A percentile compares a stretch with the other conserved stretches of the same genome.
Conservation (phyloP, 2,113 vertebrate species). For the Silurus asotus region DNA sequence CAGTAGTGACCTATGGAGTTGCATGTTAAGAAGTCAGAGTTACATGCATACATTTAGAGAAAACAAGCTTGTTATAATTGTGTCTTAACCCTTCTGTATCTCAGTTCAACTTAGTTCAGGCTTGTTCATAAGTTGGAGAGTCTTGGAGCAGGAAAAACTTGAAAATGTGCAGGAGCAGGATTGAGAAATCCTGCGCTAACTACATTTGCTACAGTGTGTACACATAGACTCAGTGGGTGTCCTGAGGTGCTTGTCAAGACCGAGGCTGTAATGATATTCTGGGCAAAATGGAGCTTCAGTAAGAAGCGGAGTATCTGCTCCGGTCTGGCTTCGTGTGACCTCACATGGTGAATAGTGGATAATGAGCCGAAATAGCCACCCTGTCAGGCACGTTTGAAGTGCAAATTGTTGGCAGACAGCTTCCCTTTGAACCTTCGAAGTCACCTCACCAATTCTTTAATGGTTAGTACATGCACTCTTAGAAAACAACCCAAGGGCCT, state of each 20-base stretch:
- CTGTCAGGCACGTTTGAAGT: slow-evolving; percentile 43
- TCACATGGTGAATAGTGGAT: slow-evolving; percentile 46
- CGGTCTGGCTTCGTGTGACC: slow-evolving; percentile 46
- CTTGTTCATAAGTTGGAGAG: neutral
- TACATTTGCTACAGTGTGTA: neutral
- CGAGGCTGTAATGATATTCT: slow-evolving; percentile 11
- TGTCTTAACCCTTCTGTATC: neutral
- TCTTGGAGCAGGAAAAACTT: neutral
- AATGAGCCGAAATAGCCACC: slow-evolving; percentile 47
- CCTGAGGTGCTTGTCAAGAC: slow-evolving; percentile 13
- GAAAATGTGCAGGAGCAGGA: neutral
- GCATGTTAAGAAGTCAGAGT: neutral
- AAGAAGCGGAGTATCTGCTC: slow-evolving; percentile 13
- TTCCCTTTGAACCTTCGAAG: slow-evolving; percentile 53
- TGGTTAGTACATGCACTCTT: slow-evolving; percentile 33
- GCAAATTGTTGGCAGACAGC: slow-evolving; percentile 46
- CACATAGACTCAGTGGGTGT: slow-evolving; percentile 1
- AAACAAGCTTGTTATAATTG: neutral
- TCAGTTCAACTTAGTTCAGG: neutral
- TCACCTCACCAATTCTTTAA: slow-evolving; percentile 46
- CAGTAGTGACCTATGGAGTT: neutral
- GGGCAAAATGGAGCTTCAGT: neutral
- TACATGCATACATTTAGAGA: neutral
- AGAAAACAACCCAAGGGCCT: slow-evolving; percentile 32
- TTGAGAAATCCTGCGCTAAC: neutral